Conservation (phyloP, 2,888 invertebrate genomes). For the Cenopis cana region DNA sequence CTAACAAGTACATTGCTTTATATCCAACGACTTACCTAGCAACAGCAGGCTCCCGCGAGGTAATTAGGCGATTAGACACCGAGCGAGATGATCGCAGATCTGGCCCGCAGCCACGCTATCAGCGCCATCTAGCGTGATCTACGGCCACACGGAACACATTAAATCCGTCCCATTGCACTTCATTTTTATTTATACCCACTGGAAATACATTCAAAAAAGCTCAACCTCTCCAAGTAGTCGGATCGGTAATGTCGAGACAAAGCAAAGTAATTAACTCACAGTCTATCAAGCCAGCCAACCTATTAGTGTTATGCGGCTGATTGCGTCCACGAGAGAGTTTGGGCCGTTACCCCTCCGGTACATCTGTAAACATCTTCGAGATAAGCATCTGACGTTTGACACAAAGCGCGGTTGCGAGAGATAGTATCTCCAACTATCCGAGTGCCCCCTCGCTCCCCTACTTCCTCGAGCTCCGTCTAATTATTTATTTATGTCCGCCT, state of each 20-base stretch:
- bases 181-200: conserved; percentile 27
- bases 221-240: conserved; percentile 46
- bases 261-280: conserved; percentile 73
- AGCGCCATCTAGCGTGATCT: conserved; percentile 79
- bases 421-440: conserved; percentile 81
- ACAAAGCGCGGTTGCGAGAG: conserved; percentile 83
- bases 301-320: conserved; percentile 74
- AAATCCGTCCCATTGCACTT: conserved; percentile 48
- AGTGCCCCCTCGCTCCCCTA: conserved; percentile 56
- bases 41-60: conserved; percentile 48
- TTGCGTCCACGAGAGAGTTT: conserved; percentile 71
- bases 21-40: conserved; percentile 35
- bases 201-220: conserved; percentile 47
- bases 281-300: conserved; percentile 61
- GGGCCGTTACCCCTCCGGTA: conserved; percentile 80
- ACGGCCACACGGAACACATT: conserved; percentile 67
- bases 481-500: conserved; percentile 82
- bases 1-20: conserved; percentile 39
- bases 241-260: conserved; percentile 56
- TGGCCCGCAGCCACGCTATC: conserved; percentile 78
- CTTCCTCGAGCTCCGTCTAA: conserved; percentile 79
- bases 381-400: conserved; percentile 84
- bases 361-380: conserved; percentile 84
- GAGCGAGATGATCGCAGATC: conserved; percentile 68
- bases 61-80: conserved; percentile 72